phyloP scores from a whole-genome alignment of 2,797 vertebrate genomes.

The Myotis planiceps region DNA sequence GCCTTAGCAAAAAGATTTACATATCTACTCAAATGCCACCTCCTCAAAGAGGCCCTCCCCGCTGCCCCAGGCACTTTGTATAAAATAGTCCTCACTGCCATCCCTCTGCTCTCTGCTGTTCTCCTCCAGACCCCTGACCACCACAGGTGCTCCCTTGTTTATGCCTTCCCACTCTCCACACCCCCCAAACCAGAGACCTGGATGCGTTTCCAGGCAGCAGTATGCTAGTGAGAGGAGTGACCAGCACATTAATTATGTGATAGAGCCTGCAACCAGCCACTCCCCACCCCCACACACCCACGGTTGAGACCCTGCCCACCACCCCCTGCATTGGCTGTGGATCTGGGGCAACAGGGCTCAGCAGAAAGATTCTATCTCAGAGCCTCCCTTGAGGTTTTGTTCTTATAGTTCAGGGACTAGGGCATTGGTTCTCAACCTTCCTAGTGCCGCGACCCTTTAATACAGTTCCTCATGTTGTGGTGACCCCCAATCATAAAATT shows the following conservation, averaged over 20 bases:
- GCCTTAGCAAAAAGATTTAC: constrained; percentile 33
- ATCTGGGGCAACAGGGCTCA: not conserved
- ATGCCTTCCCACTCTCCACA: no score
- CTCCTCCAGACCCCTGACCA: not conserved
- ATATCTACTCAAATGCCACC: constrained; percentile 15
- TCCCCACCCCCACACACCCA: fast-evolving
- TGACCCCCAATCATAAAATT: no score
- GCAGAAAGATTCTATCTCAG: not conserved
- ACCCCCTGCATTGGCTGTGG: not conserved
- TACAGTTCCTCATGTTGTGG: no score
- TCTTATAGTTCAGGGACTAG: not conserved
- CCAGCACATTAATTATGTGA: not conserved
- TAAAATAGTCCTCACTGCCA: not conserved
- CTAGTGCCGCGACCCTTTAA: no score
- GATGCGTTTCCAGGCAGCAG: not conserved
- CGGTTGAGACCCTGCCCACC: not conserved
- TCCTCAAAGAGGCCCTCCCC: not conserved
- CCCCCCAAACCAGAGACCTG: not conserved
- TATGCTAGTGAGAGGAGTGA: not conserved
- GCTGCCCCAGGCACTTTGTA: not conserved
- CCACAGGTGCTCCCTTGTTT: fast-evolving
- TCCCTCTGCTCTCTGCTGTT: not conserved
- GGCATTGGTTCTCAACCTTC: no score
- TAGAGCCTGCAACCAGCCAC: not conserved
- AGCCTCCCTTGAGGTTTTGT: not conserved